Evolutionary conservation across 1,140 invertebrate species (phyloP), one percentile per base, ranked within the genome.

Genomic region (Coenobita brevimanus): DNA sequence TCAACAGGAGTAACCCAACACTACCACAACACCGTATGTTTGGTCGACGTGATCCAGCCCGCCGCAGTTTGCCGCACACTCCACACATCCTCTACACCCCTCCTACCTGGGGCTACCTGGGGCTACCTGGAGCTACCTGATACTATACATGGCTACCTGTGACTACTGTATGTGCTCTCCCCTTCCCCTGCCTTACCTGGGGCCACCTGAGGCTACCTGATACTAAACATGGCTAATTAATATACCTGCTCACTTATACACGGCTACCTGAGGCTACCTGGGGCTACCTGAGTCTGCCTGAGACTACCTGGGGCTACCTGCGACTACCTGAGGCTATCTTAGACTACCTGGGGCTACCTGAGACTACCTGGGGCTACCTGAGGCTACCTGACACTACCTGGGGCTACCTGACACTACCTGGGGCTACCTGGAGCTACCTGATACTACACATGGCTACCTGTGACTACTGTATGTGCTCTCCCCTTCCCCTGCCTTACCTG

Each of bases 21-120:
- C 80, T 82, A 30, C 38, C 2, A 71, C 46, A 82, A 82, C 80
- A 82, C n/a, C 6, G 0, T 10, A n/a, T 82, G 64, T 82, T 82
- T 82, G 80, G 54, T 71, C 21, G 80, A 69, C 80, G 80, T 82
- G 80, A 82, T 82, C 80, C 46, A 8, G 3, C n/a, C 80, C 69
- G 69, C 80, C 80, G 36, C 33, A 24, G 38, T 67, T 82, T 50
- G 24, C 38, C 50, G 33, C 60, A 41, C 41, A 38, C 80, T 69
- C 80, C n/a, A 62, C 80, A 21, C 43, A 43, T 69, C 36, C 36
- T 43, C 60, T 36, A 21, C n/a, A n/a, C 27, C 30, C 46, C 41
- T 41, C 80, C 27, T 17, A 6, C n/a, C 69, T 21, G 27, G 36
- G 3, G 3, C 64, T 8, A 4, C 30, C 30, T 67, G n/a, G 4